phyloP scores from a whole-genome alignment of 2,888 invertebrate genomes.

The Cheiracanthium punctorium region DNA sequence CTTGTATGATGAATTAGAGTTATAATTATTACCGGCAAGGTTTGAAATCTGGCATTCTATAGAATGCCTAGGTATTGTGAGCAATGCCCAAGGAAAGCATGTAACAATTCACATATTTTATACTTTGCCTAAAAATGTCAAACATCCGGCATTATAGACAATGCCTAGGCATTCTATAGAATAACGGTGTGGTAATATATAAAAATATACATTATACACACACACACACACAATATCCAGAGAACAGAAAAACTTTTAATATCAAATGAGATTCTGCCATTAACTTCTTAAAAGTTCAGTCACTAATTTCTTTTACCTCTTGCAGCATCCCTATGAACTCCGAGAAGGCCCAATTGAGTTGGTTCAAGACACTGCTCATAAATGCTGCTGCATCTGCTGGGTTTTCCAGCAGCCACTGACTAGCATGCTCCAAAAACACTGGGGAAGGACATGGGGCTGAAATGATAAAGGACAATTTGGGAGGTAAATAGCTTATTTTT shows the following conservation, averaged over 20 bases:
- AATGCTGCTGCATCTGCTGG: constrained; percentile 82
- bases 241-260: neutral
- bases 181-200: no score
- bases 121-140: no score
- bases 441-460: constrained; percentile 83
- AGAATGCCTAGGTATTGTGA: no score
- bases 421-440: constrained; percentile 82
- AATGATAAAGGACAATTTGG: no score
- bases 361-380: constrained; percentile 86
- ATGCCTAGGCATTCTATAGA: no score
- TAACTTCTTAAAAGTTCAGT: neutral
- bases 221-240: neutral
- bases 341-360: constrained; percentile 91
- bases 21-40: no score
- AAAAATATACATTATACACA: constrained; percentile 9
- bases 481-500: no score
- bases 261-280: neutral
- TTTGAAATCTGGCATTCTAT: no score
- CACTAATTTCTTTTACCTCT: constrained; percentile 79
- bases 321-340: constrained; percentile 90
- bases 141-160: no score
- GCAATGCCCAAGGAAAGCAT: no score
- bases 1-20: no score
- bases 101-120: no score
- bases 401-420: constrained; percentile 80